Percentiles rank a stretch among this genome's conserved stretches.
Conservation (phyloP, 2,888 invertebrate species). For the Zeuzera pyrina region DNA sequence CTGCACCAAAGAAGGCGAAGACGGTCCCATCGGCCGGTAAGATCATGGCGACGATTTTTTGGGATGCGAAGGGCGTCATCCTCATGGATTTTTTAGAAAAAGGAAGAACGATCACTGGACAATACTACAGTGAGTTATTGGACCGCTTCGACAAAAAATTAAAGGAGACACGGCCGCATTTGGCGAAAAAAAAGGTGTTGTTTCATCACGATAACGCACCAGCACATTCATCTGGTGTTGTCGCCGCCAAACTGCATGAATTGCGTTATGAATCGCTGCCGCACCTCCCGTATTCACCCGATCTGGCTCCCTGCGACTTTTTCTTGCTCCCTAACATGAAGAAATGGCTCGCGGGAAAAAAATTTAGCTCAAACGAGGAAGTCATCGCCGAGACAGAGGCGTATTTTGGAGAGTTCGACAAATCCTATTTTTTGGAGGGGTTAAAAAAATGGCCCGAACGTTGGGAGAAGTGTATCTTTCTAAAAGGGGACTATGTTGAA, state of each 20-base stretch:
- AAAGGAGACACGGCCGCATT: slow-evolving; percentile 4
- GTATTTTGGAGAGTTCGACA: slow-evolving; percentile 5
- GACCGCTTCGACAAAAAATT: neutral
- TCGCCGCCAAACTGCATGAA: slow-evolving; percentile 3
- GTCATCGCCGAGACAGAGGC: slow-evolving; percentile 4
- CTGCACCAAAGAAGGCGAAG: slow-evolving; percentile 3
- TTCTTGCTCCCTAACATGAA: neutral
- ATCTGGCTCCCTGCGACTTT: neutral
- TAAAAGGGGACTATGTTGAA: too few relatives aligned
- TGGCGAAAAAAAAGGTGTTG: slow-evolving; percentile 3
- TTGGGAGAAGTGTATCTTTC: too few relatives aligned
- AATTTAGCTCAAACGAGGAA: slow-evolving; percentile 5
- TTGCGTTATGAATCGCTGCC: slow-evolving; percentile 3
- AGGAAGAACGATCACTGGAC: slow-evolving; percentile 5
- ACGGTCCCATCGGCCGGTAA: slow-evolving; percentile 2
- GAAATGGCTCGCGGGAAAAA: slow-evolving; percentile 3
- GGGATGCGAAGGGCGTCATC: slow-evolving; percentile 2
- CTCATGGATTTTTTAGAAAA: slow-evolving; percentile 4
- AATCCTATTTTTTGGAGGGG: too few relatives aligned
- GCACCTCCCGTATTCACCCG: neutral
- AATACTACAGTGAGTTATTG: slow-evolving; percentile 2
- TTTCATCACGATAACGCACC: slow-evolving; percentile 1
- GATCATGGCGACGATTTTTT: slow-evolving; percentile 1
- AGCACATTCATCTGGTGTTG: neutral
- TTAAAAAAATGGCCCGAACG: too few relatives aligned